Percentiles rank a stretch among this genome's conserved stretches.
These are phyloP conservation scores for Ceyx cyanopectus DNA, from an alignment of 2,113 vertebrate genomes.

Conservation along the genomic window DNA sequence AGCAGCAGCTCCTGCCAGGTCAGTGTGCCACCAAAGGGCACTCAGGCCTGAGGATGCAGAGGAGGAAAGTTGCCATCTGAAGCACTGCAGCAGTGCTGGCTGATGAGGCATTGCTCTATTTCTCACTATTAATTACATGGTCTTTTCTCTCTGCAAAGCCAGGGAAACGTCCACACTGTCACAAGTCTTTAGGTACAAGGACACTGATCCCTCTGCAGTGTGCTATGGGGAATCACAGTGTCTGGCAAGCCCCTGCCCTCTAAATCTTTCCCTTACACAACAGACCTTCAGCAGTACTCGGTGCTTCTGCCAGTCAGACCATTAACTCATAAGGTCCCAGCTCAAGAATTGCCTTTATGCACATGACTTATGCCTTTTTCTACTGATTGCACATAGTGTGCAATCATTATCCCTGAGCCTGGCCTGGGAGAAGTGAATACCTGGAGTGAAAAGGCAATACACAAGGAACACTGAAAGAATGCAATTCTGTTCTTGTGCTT, in stretches of 20 bases:
- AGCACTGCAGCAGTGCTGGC: background rate
- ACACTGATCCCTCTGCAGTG: background rate
- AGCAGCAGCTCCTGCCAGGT: background rate
- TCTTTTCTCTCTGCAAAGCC: constrained; percentile 14
- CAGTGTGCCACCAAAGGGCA: background rate
- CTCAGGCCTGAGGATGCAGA: background rate
- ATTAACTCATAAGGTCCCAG: background rate
- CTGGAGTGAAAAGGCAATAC: background rate
- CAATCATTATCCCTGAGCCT: background rate
- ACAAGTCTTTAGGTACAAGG: background rate
- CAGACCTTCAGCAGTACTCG: background rate
- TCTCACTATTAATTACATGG: constrained; percentile 10
- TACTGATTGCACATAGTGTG: background rate
- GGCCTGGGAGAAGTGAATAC: background rate
- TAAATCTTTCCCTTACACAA: background rate
- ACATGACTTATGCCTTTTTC: background rate
- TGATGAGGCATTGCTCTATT: background rate
- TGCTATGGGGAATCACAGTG: background rate
- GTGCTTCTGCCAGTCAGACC: background rate
- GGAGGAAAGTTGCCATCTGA: constrained; percentile 8
- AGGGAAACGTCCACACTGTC: background rate
- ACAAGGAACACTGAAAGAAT: background rate
- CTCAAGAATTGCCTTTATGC: background rate
- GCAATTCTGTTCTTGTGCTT: background rate
- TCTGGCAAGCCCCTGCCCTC: background rate